Evolutionary conservation across 2,888 invertebrate species (phyloP).

Genomic region (Adineta ricciae): DNA sequence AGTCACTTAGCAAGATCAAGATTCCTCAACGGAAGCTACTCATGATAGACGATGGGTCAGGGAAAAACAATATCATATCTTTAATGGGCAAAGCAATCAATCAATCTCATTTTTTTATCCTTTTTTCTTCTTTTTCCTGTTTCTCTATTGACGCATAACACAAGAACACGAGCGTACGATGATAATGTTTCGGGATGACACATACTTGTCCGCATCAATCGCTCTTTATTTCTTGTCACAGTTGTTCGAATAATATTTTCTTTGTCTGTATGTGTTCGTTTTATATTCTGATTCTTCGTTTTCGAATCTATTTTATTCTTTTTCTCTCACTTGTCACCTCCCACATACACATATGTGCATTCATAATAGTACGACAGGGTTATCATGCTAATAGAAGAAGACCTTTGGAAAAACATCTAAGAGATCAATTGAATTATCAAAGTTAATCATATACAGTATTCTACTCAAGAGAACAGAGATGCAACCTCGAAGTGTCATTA

Average conservation of each 20-base stretch:
- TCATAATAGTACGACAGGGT: background rate
- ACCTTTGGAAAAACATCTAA: too few species aligned
- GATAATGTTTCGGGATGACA: background rate
- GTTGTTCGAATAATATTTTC: background rate
- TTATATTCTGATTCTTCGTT: background rate
- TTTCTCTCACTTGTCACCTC: background rate
- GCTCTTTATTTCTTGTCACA: background rate
- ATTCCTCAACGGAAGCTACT: background rate
- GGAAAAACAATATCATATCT: background rate
- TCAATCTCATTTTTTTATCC: background rate
- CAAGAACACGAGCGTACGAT: background rate
- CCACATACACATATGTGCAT: background rate
- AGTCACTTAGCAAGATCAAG: background rate
- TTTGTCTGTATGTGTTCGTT: background rate
- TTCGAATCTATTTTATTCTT: background rate
- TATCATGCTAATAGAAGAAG: too few species aligned
- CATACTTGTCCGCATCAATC: background rate
- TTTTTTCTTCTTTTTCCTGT: background rate
- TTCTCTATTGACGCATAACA: background rate
- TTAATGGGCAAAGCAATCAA: background rate
- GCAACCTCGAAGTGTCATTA: background rate
- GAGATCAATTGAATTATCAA: background rate
- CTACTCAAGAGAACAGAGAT: too few species aligned
- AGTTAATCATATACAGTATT: background rate
- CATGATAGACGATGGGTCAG: background rate